A percentile compares a stretch with the other conserved stretches of the same genome.
phyloP scores from a whole-genome alignment of 1,140 invertebrate species.

The Bombus fervidus region DNA sequence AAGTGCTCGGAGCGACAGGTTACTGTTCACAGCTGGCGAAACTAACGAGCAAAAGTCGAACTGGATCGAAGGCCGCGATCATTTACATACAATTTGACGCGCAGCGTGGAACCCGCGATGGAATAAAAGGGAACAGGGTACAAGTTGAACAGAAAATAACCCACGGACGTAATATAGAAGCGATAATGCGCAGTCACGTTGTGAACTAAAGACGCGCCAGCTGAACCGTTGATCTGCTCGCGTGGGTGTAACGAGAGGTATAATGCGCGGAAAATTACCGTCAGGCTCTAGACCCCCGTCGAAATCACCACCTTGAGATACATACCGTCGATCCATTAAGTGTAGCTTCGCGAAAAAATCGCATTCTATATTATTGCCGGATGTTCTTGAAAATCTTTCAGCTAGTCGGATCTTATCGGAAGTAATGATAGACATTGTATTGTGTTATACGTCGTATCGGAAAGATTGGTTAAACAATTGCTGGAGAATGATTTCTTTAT shows the following conservation, averaged over 20 bases:
- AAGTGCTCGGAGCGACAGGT: neutral
- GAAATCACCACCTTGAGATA: slow-evolving; percentile 33
- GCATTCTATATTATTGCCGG: neutral
- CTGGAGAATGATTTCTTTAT: neutral
- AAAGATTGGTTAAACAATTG: neutral
- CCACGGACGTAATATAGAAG: slow-evolving; percentile 23
- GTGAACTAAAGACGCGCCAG: slow-evolving; percentile 9
- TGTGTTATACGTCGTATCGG: neutral
- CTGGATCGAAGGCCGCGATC: slow-evolving; percentile 1
- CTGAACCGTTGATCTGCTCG: slow-evolving; percentile 15
- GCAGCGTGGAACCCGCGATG: neutral
- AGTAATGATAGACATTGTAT: slow-evolving; percentile 4
- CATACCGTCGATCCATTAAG: slow-evolving; percentile 16
- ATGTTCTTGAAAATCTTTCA: neutral
- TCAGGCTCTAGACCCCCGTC: slow-evolving; percentile 2
- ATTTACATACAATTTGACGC: slow-evolving; percentile 13
- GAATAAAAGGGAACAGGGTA: neutral
- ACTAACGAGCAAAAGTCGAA: slow-evolving; percentile 23
- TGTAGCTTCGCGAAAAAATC: neutral
- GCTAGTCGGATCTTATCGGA: neutral
- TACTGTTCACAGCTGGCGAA: neutral
- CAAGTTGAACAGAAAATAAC: neutral
- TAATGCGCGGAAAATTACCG: slow-evolving; percentile 45
- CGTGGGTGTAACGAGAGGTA: slow-evolving; percentile 52
- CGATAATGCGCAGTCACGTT: slow-evolving; percentile 39